Base-by-base conservation (phyloP, 1,140 invertebrate genomes). In the Lordiphosa collinella region DNA sequence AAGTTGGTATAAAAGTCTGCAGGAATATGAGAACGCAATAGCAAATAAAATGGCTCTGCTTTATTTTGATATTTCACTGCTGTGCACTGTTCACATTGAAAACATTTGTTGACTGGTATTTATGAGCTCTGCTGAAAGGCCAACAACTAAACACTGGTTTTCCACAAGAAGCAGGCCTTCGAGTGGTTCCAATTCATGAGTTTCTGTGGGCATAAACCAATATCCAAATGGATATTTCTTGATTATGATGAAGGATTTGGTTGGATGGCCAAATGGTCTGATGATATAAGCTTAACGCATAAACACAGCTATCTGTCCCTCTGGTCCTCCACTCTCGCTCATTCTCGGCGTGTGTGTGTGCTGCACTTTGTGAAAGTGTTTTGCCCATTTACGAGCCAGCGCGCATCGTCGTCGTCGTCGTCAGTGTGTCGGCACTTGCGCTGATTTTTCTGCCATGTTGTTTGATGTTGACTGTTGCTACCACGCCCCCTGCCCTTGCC, bases 321-420 rank as follows among this genome's bases (percentile, higher is more conserved):
- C 11, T 32, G n/a, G 6, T 2, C 29, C 32, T 12, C 13, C 31
- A 13, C 13, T 53, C 34, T 49, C 38, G 41, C 70, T 67, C 63
- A 74, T 47, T 52, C 51, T 31, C 58, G 50, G 49, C 58, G 49
- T 25, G 36, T 29, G 47, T 47, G 53, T 47, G 34, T 50, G 37
- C 62, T 80, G 76, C 76, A 80, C 76, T 82, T 80, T 80, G 71
- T 82, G 71, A 75, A 82, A 82, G 76, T 80, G 76, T 80, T 80
- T 80, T 80, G 76, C 70, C 76, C 76, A 82, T 80, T 80, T 80
- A 82, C 76, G 71, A 80, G 57, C 61, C 76, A 80, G 61, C 68
- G 71, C 67, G 53, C 76, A 58, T 18, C 54, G 55, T 43, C 41
- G 12, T 57, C 53, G 25, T 46, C 40, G 18, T 36, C 35, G 61